Evolutionary conservation across 2,113 vertebrate genomes (phyloP).

Genomic region (Glareola pratincola): DNA sequence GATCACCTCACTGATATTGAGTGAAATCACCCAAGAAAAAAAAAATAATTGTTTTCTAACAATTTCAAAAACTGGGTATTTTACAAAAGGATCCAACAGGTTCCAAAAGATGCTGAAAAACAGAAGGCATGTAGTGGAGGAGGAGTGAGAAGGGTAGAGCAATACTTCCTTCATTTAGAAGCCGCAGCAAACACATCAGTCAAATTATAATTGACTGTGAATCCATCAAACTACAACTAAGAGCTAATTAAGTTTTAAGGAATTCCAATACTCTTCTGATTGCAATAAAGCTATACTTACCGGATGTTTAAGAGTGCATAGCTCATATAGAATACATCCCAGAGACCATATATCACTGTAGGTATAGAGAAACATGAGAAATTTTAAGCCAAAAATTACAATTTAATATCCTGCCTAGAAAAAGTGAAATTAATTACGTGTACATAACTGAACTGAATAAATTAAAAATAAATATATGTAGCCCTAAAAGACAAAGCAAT

Average conservation of each 20-base stretch:
- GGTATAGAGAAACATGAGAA: background rate
- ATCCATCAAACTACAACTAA: background rate
- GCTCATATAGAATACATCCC: constrained; percentile 92
- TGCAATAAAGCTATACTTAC: constrained; percentile 72
- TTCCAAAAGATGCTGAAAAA: background rate
- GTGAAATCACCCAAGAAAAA: background rate
- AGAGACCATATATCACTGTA: constrained; percentile 95
- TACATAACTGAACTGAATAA: background rate
- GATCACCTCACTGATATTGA: background rate
- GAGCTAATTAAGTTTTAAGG: background rate
- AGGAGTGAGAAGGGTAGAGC: background rate
- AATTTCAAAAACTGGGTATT: background rate
- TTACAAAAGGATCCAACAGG: background rate
- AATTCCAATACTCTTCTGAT: background rate
- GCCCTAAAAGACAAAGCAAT: background rate
- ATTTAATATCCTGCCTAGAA: background rate
- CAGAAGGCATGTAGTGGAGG: background rate
- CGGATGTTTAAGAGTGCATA: constrained; percentile 89
- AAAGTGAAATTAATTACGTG: background rate
- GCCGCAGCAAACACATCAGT: background rate
- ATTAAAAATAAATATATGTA: background rate
- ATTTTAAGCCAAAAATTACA: background rate
- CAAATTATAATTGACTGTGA: background rate
- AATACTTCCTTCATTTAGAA: background rate
- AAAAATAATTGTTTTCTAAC: background rate